phyloP scores from a whole-genome alignment of 2,888 invertebrate species.

The Temnothorax ravouxi region DNA sequence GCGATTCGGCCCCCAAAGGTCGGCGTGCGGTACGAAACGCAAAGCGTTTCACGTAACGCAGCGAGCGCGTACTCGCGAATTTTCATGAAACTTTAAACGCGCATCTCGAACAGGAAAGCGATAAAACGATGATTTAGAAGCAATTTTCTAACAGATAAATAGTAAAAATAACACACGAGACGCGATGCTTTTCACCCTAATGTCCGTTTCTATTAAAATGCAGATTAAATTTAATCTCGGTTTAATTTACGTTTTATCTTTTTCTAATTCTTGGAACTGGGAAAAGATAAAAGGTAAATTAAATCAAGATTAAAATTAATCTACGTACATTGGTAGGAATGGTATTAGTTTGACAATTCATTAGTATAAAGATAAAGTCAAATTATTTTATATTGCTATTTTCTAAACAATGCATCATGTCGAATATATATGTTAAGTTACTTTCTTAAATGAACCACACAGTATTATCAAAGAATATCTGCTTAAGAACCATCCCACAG shows the following conservation, averaged over 20 bases:
- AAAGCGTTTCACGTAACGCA: slow-evolving; percentile 47
- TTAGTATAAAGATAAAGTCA: not conserved
- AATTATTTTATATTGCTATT: slow-evolving; percentile 19
- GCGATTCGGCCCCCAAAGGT: slow-evolving; percentile 79
- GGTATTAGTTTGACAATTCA: not conserved
- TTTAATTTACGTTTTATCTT: no score
- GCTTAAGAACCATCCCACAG: not conserved
- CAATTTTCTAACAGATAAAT: not conserved
- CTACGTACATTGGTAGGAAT: no score
- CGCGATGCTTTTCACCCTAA: no score
- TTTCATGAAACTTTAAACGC: slow-evolving; percentile 15
- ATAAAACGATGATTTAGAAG: not conserved
- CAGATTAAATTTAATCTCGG: no score
- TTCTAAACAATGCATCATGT: not conserved
- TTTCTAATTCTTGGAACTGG: no score
- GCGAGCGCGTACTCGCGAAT: not conserved
- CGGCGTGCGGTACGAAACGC: slow-evolving; percentile 62
- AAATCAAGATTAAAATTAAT: no score
- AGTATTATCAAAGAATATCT: not conserved
- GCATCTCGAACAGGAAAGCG: not conserved
- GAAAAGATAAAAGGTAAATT: no score
- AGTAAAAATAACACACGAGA: not conserved
- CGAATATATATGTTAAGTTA: not conserved
- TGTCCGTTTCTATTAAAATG: no score
- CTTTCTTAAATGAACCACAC: not conserved